Base-by-base conservation (phyloP, 2,797 vertebrate genomes). In the Tympanoctomys barrerae region DNA sequence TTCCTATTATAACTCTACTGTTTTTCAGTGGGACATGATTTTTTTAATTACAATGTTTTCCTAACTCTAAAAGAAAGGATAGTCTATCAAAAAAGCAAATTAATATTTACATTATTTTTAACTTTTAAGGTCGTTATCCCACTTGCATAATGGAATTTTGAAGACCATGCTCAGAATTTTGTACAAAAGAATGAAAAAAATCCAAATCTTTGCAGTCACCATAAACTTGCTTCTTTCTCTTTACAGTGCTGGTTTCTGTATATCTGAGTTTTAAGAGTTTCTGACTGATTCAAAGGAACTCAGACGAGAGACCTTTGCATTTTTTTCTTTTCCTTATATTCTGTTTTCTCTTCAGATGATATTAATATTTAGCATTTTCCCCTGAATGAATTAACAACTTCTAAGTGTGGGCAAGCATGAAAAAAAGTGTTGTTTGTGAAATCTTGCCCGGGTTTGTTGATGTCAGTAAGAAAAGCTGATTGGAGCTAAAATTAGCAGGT, bases 321-420 rank as follows among this genome's bases (percentile, higher is more conserved):
- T 92, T 90, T 54, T 57, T 57, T 4, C 2, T 57, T 16, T 57
- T 57, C 54, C 54, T 14, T 57, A 18, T 57, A 54, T 14, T 52
- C 52, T 54, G 12, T 12, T 14, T 54, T 52, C 52, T 54, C 52
- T 54, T 18, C 54, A 57, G 54, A 57, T 57, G 54, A 57, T 57
- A 57, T 18, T 18, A 57, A 57, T 57, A 14, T 57, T 57, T 57
- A 18, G 54, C 54, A 14, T 57, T 57, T 57, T 57, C 5, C 16
- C 39, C 2, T 94, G 71, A 94, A 75, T 54, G 83, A 16, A 90
- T 66, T 92, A 88, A 89, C 62, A 49, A 85, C 33, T 89, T 96
- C 28, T 88, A 57, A 57, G 31, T 89, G 78, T n/a, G 28, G 21
- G 77, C 68, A 95, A 77, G 46, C 1, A 77, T 18, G 85, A 46